phyloP scores from a whole-genome alignment of 2,888 invertebrate genomes.

The Andrena dorsata region DNA sequence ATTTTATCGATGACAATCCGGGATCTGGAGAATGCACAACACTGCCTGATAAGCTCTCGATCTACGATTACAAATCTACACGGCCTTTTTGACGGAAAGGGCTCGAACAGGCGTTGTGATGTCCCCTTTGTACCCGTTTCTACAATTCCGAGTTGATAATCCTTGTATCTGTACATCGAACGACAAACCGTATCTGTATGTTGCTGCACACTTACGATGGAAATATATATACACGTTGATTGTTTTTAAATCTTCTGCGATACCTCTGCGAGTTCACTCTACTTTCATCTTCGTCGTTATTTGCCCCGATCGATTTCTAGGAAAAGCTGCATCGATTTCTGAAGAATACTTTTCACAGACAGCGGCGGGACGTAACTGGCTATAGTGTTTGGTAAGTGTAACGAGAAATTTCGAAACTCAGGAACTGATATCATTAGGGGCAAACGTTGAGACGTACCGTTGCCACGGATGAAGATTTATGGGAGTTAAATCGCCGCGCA shows the following conservation, averaged over 20 bases:
- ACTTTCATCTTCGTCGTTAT: background rate
- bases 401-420: background rate
- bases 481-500: conserved; percentile 23
- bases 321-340: background rate
- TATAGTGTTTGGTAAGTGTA: background rate
- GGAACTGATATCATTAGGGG: background rate
- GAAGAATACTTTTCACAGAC: background rate
- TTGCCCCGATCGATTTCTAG: background rate
- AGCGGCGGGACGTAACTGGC: background rate
- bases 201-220: conserved; percentile 67
- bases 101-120: conserved; percentile 46
- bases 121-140: conserved; percentile 68
- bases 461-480: conserved; percentile 23
- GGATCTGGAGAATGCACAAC: conserved; percentile 41
- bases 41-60: conserved; percentile 30
- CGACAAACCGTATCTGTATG: conserved; percentile 68
- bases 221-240: conserved; percentile 70
- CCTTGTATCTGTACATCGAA: conserved; percentile 71
- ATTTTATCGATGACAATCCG: background rate
- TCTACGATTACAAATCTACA: conserved; percentile 41
- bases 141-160: conserved; percentile 57
- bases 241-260: conserved; percentile 52
- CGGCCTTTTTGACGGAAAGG: conserved; percentile 54
- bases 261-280: conserved; percentile 13
- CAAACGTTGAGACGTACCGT: background rate